These are phyloP conservation scores for Anhinga anhinga DNA, from an alignment of 2,113 vertebrate genomes.

Conservation along the genomic window DNA sequence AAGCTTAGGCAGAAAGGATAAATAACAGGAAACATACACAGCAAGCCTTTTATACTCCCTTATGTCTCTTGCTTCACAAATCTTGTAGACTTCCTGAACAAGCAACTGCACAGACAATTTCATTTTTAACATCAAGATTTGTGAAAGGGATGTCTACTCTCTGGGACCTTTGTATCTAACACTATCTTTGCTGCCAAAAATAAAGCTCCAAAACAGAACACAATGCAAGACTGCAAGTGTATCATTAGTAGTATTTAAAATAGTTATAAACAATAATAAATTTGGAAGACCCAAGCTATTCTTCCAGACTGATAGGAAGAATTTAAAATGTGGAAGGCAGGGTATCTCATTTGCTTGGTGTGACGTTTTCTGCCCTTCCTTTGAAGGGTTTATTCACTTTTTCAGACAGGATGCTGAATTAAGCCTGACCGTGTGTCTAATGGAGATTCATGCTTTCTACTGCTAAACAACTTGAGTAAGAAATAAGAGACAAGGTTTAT, in stretches of 20 bases:
- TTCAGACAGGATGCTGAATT: not conserved
- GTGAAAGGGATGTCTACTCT: not conserved
- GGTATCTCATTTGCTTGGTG: not conserved
- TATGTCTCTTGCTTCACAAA: not conserved
- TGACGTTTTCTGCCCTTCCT: not conserved
- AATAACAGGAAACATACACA: not conserved
- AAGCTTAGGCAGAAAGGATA: not conserved
- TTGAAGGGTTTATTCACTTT: not conserved
- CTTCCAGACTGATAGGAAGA: not conserved
- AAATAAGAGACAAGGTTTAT: not conserved
- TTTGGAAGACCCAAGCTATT: not conserved
- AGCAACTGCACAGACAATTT: not conserved
- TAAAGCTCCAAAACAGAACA: not conserved
- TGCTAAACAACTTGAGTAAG: not conserved
- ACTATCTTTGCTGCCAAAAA: not conserved
- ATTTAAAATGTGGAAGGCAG: not conserved
- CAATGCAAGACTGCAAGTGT: not conserved
- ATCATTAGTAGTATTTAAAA: not conserved
- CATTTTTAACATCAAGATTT: not conserved
- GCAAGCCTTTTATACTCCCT: not conserved
- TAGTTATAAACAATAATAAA: not conserved
- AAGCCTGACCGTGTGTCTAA: not conserved
- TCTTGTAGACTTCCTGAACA: not conserved
- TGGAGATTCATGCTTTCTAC: not conserved
- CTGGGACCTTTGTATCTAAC: not conserved